Evolutionary conservation across 2,113 vertebrate genomes (phyloP), one percentile per base, ranked within the genome.

Genomic region (Rhinopomastus cyanomelas): DNA sequence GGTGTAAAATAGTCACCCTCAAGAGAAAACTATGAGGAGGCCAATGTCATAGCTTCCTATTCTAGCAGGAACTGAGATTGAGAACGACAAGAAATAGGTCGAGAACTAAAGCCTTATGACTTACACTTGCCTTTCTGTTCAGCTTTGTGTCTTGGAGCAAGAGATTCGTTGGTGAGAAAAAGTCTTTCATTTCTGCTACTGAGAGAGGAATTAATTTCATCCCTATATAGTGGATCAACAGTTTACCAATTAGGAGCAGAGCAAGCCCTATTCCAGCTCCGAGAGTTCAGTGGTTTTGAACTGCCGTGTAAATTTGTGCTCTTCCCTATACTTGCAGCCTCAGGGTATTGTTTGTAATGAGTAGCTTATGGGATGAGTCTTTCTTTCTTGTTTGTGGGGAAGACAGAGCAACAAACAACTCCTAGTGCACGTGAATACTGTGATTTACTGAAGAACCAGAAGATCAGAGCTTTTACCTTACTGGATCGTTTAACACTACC

Each of bases 351-450:
- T 37, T 71, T 86, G 57, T 42, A 83, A 52, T 23, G 15, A 74
- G 27, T 26, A 88, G 42, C 4, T 81, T 93, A 60, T 10, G 85
- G 48, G 22, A 18, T 85, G 39, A 81, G 29, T 67, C 34, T 69
- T 90, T 86, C 27, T 23, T 64, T 6, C 44, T 81, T 62, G 18
- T 55, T 51, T 44, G 22, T 25, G 11, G 25, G 37, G 30, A 82
- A 65, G 55, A 73, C 34, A 89, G 36, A 73, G 11, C 34, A 71
- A 16, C 6, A 46, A 56, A 20, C 5, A 59, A 16, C 37, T 39
- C 0, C 0, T 27, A 56, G 13, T 23, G 26, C 16, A 51, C 71
- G 32, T 60, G 49, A 30, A 26, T 51, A 16, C 6, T 34, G 66
- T 22, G 11, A 11, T 74, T 81, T 78, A 44, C 29, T 30, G 29